Evolutionary conservation across 2,888 invertebrate species (phyloP).

Genomic region (Fragum fragum): DNA sequence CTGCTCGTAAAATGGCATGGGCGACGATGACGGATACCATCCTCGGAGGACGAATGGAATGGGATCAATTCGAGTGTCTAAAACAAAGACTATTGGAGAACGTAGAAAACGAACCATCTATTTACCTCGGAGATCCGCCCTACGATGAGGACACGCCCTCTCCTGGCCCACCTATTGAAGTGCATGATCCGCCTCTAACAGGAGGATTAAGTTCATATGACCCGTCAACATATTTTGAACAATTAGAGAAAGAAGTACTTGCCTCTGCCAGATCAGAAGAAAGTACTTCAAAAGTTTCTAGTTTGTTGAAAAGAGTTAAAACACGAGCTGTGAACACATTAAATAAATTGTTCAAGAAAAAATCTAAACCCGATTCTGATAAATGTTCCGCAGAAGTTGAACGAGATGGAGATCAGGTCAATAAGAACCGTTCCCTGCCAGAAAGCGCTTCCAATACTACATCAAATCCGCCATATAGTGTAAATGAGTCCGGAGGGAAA

Average conservation of each 20-base stretch:
- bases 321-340: not conserved
- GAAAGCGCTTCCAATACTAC: too few relatives aligned
- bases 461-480: too few relatives aligned
- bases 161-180: conserved; percentile 48
- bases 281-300: not conserved
- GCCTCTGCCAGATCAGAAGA: not conserved
- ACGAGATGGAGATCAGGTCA: too few relatives aligned
- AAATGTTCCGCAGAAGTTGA: not conserved
- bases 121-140: conserved; percentile 51
- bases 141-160: conserved; percentile 45
- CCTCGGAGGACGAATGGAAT: conserved; percentile 26
- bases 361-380: not conserved
- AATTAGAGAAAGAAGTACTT: not conserved
- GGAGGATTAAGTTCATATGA: not conserved
- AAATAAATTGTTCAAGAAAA: not conserved
- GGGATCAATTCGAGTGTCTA: conserved; percentile 9
- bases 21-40: conserved; percentile 45
- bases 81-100: conserved; percentile 25
- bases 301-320: not conserved
- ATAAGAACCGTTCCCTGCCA: too few relatives aligned
- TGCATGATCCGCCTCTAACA: conserved; percentile 29
- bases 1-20: conserved; percentile 45
- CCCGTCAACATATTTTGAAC: not conserved
- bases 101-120: conserved; percentile 36
- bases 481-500: too few relatives aligned